A percentile compares a stretch with the other conserved stretches of the same genome.
phyloP scores from a whole-genome alignment of 2,797 vertebrate species.

The Microctenopoma steveboyesi region DNA sequence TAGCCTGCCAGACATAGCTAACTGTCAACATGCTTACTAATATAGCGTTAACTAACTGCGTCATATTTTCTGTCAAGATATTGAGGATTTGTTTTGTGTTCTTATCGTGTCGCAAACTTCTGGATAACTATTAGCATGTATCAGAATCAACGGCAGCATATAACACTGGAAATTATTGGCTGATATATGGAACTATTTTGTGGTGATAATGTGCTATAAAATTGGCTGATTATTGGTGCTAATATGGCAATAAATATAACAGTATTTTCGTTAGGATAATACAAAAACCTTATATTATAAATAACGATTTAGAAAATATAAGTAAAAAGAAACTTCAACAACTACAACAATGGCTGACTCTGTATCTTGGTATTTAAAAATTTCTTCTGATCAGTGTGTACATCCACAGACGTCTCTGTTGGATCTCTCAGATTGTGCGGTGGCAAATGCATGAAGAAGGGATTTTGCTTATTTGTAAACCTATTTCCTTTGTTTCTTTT shows the following conservation, averaged over 20 bases:
- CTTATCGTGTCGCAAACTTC: neutral
- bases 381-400: too few relatives aligned
- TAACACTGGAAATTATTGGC: neutral
- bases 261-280: too few relatives aligned
- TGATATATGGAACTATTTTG: too few relatives aligned
- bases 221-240: too few relatives aligned
- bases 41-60: neutral
- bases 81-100: neutral
- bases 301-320: too few relatives aligned
- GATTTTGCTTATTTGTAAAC: neutral
- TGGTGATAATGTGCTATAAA: too few relatives aligned
- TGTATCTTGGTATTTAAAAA: too few relatives aligned
- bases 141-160: neutral
- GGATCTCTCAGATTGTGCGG: neutral
- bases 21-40: conserved; percentile 14
- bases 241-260: too few relatives aligned
- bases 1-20: neutral
- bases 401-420: neutral
- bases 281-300: too few relatives aligned
- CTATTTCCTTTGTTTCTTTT: neutral
- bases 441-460: neutral
- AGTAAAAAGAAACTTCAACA: too few relatives aligned
- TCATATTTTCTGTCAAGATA: neutral
- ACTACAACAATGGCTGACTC: too few relatives aligned
- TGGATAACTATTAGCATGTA: conserved; percentile 10